Evolutionary conservation across 2,113 vertebrate species (phyloP), one percentile per base, ranked within the genome.

Genomic region (Beaufortia kweichowensis): DNA sequence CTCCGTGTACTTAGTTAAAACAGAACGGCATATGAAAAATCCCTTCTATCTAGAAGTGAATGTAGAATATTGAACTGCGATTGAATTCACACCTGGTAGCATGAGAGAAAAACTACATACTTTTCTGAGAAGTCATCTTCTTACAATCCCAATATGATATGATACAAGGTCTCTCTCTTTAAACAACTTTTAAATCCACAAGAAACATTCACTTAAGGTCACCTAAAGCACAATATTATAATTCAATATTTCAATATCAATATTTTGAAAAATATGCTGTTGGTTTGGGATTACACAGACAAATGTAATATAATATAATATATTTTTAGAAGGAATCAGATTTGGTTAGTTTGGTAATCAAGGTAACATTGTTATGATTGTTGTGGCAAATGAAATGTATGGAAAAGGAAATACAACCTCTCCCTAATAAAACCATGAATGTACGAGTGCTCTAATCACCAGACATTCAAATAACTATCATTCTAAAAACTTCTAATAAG

Each of bases 1-100:
- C 64, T 55, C 39, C 74, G 64, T 75, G 62, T 80, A 81, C 43
- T 77, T 56, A 78, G 73, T 75, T 67, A 67, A 72, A 82, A 76
- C 68, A 79, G 81, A 87, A 69, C 33, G 15, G 31, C 17, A 77
- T 72, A 67, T 63, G 57, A 79, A 84, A 84, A 57, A 81, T 87
- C 77, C 79, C 48, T 59, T 80, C n/a, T 72, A 82, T 35, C 31
- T 41, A 62, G 60, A 31, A 39, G 33, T 26, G 35, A 77, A 77
- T 68, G 41, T 35, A 19, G 28, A 78, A 66, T 77, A 73, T 73
- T 62, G 67, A 81, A 69, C n/a, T 65, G 76, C 64, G 56, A 41
- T 23, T 74, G 57, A 46, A 48, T 75, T 64, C 39, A 31, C 56
- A 70, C 63, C 70, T 68, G 69, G 33, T 39, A 33, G 48, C 39